A percentile compares a stretch with the other conserved stretches of the same genome.
phyloP scores from a whole-genome alignment of 2,797 vertebrate genomes.

The Scolopax bukidnonensis region DNA sequence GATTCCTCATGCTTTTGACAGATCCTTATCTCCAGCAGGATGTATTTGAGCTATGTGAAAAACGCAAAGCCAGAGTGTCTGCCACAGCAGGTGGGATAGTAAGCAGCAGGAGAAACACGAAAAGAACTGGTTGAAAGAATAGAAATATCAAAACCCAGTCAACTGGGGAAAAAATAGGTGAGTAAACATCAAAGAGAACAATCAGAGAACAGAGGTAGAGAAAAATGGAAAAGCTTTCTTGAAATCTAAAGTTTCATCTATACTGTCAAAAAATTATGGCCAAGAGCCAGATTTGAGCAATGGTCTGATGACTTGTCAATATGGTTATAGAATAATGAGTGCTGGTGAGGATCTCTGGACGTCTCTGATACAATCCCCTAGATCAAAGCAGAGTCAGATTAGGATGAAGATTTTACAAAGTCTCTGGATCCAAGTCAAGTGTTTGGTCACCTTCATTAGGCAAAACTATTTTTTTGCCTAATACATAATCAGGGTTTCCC shows the following conservation, averaged over 20 bases:
- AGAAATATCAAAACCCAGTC: background rate
- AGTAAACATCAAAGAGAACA: background rate
- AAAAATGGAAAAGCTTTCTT: background rate
- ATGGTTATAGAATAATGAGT: background rate
- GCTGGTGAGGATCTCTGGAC: background rate
- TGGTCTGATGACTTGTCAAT: background rate
- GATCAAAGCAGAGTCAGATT: background rate
- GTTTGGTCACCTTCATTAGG: background rate
- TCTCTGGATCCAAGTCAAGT: background rate
- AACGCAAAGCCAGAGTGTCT: background rate
- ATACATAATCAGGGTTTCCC: background rate
- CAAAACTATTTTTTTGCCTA: background rate
- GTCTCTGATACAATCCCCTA: background rate
- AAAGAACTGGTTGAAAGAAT: background rate
- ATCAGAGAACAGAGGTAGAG: background rate
- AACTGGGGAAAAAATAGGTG: background rate
- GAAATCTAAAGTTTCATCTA: background rate
- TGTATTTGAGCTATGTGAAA: background rate
- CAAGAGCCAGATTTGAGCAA: background rate
- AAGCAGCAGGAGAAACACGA: background rate
- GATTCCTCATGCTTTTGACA: constrained; percentile 24
- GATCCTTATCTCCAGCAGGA: background rate
- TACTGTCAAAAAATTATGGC: background rate
- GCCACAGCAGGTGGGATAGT: background rate
- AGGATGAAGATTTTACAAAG: background rate